Conservation (phyloP, 1,140 invertebrate genomes). For the Grapholita molesta region DNA sequence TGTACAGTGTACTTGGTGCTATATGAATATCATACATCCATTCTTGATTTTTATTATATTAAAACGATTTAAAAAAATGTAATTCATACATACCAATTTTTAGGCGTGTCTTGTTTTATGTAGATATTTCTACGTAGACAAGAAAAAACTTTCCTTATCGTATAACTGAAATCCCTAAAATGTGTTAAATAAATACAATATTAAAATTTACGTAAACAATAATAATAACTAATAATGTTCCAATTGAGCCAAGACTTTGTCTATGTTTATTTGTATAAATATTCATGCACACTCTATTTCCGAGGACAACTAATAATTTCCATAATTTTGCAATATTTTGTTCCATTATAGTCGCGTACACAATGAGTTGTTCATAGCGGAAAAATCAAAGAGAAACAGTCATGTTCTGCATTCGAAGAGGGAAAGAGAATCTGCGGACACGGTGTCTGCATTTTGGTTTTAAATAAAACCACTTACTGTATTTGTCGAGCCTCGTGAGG, state of each 20-base stretch:
- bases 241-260: not conserved
- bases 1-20: too few species aligned
- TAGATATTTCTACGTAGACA: too few species aligned
- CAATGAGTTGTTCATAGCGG: not conserved
- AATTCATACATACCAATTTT: too few species aligned
- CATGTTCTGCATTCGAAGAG: not conserved
- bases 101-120: too few species aligned
- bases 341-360: not conserved
- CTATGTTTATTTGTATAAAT: not conserved
- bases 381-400: constrained; percentile 5
- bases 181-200: not conserved
- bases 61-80: too few species aligned
- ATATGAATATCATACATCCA: too few species aligned
- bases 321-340: constrained; percentile 11
- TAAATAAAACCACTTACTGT: not conserved
- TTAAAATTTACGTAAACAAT: not conserved
- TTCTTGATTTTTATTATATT: too few species aligned
- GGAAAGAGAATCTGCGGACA: not conserved
- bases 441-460: not conserved
- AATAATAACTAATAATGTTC: not conserved
- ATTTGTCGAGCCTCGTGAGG: not conserved
- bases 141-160: too few species aligned
- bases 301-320: not conserved
- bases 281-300: not conserved
- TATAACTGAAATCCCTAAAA: too few species aligned